A percentile compares a stretch with the other conserved stretches of the same genome.
Conservation (phyloP, 2,797 vertebrate genomes). For the Gadopsis marmoratus region DNA sequence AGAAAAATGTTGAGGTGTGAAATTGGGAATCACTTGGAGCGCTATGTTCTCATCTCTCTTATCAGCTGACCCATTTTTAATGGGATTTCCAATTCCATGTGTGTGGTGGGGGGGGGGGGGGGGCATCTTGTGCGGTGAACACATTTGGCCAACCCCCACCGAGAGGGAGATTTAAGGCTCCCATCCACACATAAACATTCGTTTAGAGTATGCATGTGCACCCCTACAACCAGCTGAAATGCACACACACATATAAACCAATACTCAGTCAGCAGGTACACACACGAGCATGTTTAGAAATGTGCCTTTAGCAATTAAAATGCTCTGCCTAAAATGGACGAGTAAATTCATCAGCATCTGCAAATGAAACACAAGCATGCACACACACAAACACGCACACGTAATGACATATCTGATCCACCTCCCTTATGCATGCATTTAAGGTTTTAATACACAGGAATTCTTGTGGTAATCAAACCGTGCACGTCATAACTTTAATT, state of each 20-base stretch:
- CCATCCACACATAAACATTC: background rate
- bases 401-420: slow-evolving; percentile 1
- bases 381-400: background rate
- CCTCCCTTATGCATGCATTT: background rate
- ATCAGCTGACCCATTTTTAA: slow-evolving; percentile 75
- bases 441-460: background rate
- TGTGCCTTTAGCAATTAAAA: background rate
- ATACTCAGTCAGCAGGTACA: background rate
- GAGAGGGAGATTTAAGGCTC: slow-evolving; percentile 44
- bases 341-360: background rate
- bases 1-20: slow-evolving; percentile 73
- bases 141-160: slow-evolving; percentile 48
- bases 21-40: slow-evolving; percentile 74
- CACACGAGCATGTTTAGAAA: background rate
- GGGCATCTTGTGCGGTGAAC: slow-evolving; percentile 60
- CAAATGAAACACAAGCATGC: background rate
- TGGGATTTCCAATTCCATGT: slow-evolving; percentile 71
- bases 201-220: background rate
- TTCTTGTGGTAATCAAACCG: background rate
- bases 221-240: background rate
- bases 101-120: slow-evolving; percentile 49
- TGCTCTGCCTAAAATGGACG: background rate
- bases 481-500: background rate
- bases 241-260: background rate
- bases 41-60: slow-evolving; percentile 65